Base-by-base conservation (phyloP, 2,888 invertebrate genomes). In the Volucella bombylans region DNA sequence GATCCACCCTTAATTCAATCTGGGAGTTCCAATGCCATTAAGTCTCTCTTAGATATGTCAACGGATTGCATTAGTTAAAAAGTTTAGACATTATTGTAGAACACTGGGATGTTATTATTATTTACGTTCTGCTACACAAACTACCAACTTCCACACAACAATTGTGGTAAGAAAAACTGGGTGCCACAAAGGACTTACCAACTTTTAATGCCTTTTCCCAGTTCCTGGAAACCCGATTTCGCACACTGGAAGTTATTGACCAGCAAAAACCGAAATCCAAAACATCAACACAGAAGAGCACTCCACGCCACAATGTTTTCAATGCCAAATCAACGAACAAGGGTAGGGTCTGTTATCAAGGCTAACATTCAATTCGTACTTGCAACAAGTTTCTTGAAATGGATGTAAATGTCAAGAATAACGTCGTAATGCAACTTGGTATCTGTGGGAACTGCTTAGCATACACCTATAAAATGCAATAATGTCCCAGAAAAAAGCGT, bases 101-200 rank as follows among this genome's bases (percentile, higher is more conserved):
- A 18, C 49, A 57, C 23, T 74, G 65, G 74, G 57, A 65, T 57
- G 11, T 11, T 38, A 59, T 74, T 18, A n/a, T 74, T 23, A 73
- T 73, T 14, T 54, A 47, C 41, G 38, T 73, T 43, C 8, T 73
- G 47, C 11, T 43, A 8, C 23, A 73, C 23, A 73, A 73, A 31
- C 12, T 62, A 14, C 55, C 65, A 14, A 14, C 18, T 43, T 15
- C n/a, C 31, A 64, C 74, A 1, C 73, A 74, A 11, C 67, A 76
- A 49, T 23, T 76, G 15, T 67, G 41, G 67, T 38, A 68, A 45
- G 59, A 52, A 15, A 67, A 41, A 45, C 15, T 72, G 12, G 61
- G 61, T 2, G 1, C 41, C 1, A n/a, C 11, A 2, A 62, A 54
- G 6, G 64, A 52, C 43, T 45, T 72, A 31, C 62, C 45, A 12